Evolutionary conservation across 1,140 invertebrate species (phyloP).

Genomic region (Temnothorax longispinosus): DNA sequence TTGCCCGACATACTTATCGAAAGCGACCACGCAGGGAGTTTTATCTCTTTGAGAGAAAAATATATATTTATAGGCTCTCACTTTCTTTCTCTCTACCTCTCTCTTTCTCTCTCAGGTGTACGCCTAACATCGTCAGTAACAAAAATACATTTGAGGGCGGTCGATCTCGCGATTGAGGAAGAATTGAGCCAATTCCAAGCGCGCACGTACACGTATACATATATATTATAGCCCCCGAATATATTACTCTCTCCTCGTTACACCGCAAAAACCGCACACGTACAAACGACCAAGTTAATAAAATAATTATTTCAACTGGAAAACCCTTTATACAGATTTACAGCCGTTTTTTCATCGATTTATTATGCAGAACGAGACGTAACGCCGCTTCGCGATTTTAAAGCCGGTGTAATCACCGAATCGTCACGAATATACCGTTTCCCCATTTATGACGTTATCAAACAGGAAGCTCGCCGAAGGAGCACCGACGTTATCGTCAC

Average conservation of each 20-base stretch:
- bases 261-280: slow-evolving; percentile 48
- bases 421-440: slow-evolving; percentile 5
- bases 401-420: slow-evolving; percentile 10
- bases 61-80: background rate
- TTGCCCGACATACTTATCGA: background rate
- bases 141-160: slow-evolving; percentile 41
- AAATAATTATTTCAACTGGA: slow-evolving; percentile 60
- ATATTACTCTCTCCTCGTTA: slow-evolving; percentile 27
- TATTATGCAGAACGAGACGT: slow-evolving; percentile 34
- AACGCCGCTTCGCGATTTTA: slow-evolving; percentile 20
- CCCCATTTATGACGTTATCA: slow-evolving; percentile 24
- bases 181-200: slow-evolving; percentile 51
- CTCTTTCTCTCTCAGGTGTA: background rate
- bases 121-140: slow-evolving; percentile 1
- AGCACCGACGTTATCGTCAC: slow-evolving; percentile 33
- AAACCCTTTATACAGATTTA: slow-evolving; percentile 51
- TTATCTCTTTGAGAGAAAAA: slow-evolving; percentile 1
- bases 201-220: slow-evolving; percentile 34
- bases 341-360: slow-evolving; percentile 44
- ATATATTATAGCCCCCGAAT: slow-evolving; percentile 23
- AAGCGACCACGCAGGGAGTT: background rate
- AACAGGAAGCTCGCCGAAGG: slow-evolving; percentile 38
- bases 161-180: slow-evolving; percentile 47
- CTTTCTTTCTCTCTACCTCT: background rate
- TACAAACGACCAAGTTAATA: slow-evolving; percentile 53